A percentile compares a stretch with the other conserved stretches of the same genome.
phyloP scores from a whole-genome alignment of 2,113 vertebrate species.

The Rana temporaria region DNA sequence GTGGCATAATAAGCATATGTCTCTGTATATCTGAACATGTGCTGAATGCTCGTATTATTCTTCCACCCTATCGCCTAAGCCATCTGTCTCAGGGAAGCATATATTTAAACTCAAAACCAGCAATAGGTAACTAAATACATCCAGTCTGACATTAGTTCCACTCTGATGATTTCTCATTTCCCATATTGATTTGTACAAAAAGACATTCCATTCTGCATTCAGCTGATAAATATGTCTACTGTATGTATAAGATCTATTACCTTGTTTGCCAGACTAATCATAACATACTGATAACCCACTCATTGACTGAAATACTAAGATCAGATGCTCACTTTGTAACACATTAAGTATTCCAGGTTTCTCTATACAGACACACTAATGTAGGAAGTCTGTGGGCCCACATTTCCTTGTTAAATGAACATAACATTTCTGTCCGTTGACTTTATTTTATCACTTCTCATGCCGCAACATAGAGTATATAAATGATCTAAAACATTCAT shows the following conservation, averaged over 20 bases:
- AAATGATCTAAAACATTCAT: no score
- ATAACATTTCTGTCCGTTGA: no score
- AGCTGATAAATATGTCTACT: constrained; percentile 42
- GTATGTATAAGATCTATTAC: constrained; percentile 6
- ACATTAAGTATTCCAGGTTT: neutral
- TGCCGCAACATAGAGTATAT: no score
- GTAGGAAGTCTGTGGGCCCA: neutral
- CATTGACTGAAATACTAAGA: constrained; percentile 29
- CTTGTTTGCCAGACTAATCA: constrained; percentile 38
- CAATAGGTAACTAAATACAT: constrained; percentile 46
- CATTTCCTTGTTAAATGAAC: no score
- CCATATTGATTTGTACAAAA: constrained; percentile 50
- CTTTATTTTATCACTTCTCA: no score
- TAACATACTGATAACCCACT: constrained; percentile 3
- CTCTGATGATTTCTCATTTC: constrained; percentile 43
- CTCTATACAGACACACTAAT: neutral
- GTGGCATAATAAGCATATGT: constrained; percentile 36
- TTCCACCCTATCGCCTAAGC: constrained; percentile 5
- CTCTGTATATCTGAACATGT: constrained; percentile 20
- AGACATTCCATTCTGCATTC: constrained; percentile 39
- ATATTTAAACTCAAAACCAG: constrained; percentile 35
- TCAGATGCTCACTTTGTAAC: constrained; percentile 9
- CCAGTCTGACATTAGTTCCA: constrained; percentile 42
- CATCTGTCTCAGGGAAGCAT: constrained; percentile 43
- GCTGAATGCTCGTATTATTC: constrained; percentile 42